phyloP scores from a whole-genome alignment of 2,113 vertebrate genomes.

The Calidris pygmaea region DNA sequence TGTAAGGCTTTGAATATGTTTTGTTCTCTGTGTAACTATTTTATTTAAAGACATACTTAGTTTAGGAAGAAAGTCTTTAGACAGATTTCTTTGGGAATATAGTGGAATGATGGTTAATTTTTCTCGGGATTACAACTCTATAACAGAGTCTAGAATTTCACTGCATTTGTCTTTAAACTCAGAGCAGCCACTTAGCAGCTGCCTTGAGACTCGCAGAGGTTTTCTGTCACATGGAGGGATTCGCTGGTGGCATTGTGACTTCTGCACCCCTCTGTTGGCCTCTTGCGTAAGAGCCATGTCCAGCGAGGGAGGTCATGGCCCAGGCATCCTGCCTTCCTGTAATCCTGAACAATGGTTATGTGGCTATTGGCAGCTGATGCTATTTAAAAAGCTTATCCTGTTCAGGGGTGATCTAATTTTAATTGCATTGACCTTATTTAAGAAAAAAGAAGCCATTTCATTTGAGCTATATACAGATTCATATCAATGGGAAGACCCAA shows the following conservation, averaged over 20 bases:
- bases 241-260: background rate
- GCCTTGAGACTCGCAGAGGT: background rate
- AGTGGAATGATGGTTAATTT: background rate
- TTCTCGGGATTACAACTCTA: background rate
- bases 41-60: background rate
- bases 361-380: constrained; percentile 16
- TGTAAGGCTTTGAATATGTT: background rate
- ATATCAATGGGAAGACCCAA: background rate
- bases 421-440: constrained; percentile 63
- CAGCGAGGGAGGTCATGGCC: background rate
- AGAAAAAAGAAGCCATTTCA: constrained; percentile 40
- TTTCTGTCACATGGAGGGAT: background rate
- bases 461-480: background rate
- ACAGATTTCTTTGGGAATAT: background rate
- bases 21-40: background rate
- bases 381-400: constrained; percentile 59
- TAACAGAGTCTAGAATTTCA: background rate
- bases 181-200: background rate
- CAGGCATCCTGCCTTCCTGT: constrained; percentile 54
- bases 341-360: constrained; percentile 48
- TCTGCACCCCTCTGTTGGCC: background rate
- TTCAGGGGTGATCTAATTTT: constrained; percentile 58
- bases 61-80: background rate
- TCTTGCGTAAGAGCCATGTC: background rate
- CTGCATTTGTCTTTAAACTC: background rate